phyloP scores from a whole-genome alignment of 2,797 vertebrate genomes.

The Phataginus tetradactyla region DNA sequence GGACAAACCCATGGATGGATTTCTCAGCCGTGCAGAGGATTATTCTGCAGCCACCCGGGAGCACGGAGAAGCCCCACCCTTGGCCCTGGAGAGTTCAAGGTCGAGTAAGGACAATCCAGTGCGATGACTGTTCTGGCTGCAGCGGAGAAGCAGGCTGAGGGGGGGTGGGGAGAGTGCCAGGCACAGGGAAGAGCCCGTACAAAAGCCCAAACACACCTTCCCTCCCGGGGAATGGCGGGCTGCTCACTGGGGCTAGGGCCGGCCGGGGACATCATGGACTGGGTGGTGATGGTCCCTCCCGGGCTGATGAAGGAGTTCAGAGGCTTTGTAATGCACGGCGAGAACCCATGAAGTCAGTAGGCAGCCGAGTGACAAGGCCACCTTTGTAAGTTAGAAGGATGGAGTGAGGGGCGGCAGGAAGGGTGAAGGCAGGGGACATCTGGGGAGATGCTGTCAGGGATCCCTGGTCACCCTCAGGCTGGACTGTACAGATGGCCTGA shows the following conservation, averaged over 20 bases:
- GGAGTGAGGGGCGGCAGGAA: not conserved
- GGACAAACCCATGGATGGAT: not conserved
- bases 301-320: not conserved
- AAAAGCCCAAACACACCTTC: not conserved
- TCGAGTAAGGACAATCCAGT: not conserved
- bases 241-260: not conserved
- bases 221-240: accelerated
- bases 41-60: not conserved
- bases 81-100: not conserved
- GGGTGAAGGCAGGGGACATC: not conserved
- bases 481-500: not conserved
- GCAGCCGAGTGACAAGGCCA: not conserved
- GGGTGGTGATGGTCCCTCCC: not conserved
- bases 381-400: not conserved
- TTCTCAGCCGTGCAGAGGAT: not conserved
- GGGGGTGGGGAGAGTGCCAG: not conserved
- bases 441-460: not conserved
- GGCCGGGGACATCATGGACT: accelerated
- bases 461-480: not conserved
- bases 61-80: not conserved
- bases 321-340: not conserved
- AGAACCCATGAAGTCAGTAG: not conserved
- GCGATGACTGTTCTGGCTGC: not conserved
- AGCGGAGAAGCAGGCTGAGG: not conserved
- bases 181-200: not conserved